These are phyloP conservation scores for Rhinichthys klamathensis DNA, from an alignment of 2,113 vertebrate species.

Conservation along the genomic window DNA sequence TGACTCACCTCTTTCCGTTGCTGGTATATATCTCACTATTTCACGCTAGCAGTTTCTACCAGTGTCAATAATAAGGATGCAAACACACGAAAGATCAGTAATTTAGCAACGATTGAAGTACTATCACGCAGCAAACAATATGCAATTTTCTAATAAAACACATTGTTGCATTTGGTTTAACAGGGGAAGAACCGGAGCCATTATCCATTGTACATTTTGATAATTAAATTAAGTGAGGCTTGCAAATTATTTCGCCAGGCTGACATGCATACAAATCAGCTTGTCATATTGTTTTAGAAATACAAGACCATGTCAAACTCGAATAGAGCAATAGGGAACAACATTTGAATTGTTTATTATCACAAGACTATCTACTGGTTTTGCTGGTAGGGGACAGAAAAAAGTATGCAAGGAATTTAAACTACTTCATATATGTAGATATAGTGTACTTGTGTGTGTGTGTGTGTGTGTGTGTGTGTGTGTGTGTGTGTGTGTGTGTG, in stretches of 20 bases:
- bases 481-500: constrained; percentile 31
- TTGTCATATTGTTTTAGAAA: constrained; percentile 16
- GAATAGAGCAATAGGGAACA: not conserved
- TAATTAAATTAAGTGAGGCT: constrained; percentile 44
- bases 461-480: not conserved
- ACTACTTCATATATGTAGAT: not conserved
- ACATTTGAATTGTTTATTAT: constrained; percentile 20
- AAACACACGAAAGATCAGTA: not conserved
- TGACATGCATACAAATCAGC: constrained; percentile 42
- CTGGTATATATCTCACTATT: constrained; percentile 15
- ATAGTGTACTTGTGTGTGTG: not conserved
- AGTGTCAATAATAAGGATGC: not conserved
- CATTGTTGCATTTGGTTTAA: constrained; percentile 22
- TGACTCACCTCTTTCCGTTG: constrained; percentile 7
- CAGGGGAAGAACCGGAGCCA: constrained; percentile 3
- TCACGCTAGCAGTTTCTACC: constrained; percentile 4
- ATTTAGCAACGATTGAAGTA: not conserved
- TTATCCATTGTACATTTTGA: constrained; percentile 18
- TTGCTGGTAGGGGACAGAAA: no score
- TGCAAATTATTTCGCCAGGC: constrained; percentile 30
- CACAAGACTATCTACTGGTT: not conserved
- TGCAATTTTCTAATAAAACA: constrained; percentile 1
- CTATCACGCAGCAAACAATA: not conserved
- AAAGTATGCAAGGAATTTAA: not conserved
- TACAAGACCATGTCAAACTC: not conserved